These are phyloP conservation scores for Drosophila micromelanica DNA, from an alignment of 1,140 invertebrate genomes.

Conservation along the genomic window DNA sequence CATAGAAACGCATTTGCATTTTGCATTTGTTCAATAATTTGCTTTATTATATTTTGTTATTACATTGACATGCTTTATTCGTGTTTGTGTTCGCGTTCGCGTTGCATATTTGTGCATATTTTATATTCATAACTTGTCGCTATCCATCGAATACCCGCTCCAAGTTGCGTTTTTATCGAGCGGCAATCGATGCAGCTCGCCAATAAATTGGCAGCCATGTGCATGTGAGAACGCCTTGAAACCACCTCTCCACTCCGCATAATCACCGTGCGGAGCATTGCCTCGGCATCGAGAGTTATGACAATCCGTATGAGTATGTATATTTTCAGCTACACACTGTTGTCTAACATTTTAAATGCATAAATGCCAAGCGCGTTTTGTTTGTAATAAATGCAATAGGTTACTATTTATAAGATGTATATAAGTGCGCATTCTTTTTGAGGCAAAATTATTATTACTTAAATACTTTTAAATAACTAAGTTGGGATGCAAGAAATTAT, in stretches of 20 bases:
- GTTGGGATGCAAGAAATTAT: no score
- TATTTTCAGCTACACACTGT: slow-evolving; percentile 24
- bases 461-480: no score
- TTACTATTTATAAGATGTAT: slow-evolving; percentile 40
- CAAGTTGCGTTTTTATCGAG: slow-evolving; percentile 70
- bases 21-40: slow-evolving; percentile 80
- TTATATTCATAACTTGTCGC: slow-evolving; percentile 83
- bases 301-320: slow-evolving; percentile 54
- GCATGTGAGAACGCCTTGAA: slow-evolving; percentile 68
- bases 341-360: slow-evolving; percentile 39
- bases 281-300: slow-evolving; percentile 69
- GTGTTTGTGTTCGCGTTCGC: slow-evolving; percentile 47
- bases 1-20: slow-evolving; percentile 47
- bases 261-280: slow-evolving; percentile 46
- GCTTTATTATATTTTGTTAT: slow-evolving; percentile 75
- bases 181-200: slow-evolving; percentile 69
- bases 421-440: slow-evolving; percentile 27
- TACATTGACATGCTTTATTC: slow-evolving; percentile 79
- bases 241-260: background rate
- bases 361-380: slow-evolving; percentile 39
- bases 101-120: slow-evolving; percentile 79
- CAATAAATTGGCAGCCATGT: slow-evolving; percentile 74
- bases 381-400: slow-evolving; percentile 41
- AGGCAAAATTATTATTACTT: no score
- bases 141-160: slow-evolving; percentile 18